Conservation (phyloP, 2,797 vertebrate genomes). For the Coracias cyanogaster region DNA sequence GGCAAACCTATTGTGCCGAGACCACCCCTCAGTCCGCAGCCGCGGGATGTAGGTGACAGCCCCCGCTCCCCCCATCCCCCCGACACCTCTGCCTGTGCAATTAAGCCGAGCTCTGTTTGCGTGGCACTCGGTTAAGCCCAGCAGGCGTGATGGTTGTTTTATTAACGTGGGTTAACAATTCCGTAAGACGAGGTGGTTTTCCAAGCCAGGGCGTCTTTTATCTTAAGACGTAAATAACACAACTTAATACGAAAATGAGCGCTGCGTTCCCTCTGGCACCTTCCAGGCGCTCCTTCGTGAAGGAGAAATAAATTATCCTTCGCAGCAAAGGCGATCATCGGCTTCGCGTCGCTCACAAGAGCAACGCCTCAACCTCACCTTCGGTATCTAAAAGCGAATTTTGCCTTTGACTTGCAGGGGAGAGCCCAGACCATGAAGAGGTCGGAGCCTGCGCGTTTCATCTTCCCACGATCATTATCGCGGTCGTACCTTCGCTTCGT, state of each 20-base stretch:
- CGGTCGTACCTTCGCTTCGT: background rate
- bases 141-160: constrained; percentile 48
- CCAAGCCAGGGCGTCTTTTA: constrained; percentile 43
- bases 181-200: constrained; percentile 22
- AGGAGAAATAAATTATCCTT: constrained; percentile 18
- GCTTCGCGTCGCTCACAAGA: background rate
- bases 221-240: constrained; percentile 51
- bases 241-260: constrained; percentile 37
- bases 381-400: background rate
- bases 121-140: constrained; percentile 38
- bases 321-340: background rate
- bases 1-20: background rate
- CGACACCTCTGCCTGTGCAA: background rate
- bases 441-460: background rate
- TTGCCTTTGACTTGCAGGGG: background rate
- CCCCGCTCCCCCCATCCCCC: background rate
- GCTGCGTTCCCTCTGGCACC: constrained; percentile 19
- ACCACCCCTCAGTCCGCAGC: background rate
- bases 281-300: background rate
- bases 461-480: background rate
- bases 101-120: constrained; percentile 19
- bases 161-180: constrained; percentile 23
- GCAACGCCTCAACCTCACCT: background rate
- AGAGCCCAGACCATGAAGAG: background rate
- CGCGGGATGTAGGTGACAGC: background rate